Evolutionary conservation across 2,888 invertebrate species (phyloP), one percentile per base, ranked within the genome.

Genomic region (Oscheius myriophilus): DNA sequence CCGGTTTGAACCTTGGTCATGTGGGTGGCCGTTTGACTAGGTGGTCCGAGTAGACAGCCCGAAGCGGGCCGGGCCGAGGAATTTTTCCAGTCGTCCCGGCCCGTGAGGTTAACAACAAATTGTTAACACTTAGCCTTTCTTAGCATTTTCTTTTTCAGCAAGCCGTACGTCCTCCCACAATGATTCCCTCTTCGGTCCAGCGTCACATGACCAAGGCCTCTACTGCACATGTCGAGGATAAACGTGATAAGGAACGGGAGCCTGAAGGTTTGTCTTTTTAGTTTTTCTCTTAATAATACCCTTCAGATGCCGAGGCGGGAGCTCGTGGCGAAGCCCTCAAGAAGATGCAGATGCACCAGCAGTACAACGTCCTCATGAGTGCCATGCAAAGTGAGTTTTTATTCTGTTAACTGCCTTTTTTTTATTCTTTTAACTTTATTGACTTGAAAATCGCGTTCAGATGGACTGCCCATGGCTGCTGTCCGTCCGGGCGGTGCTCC

Each of bases 161-260:
- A 49, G 25, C 61, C 1, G 26, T 26, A 18, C 61, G 61, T 21
- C 63, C 63, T 21, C 51, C 63, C n/a, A 21, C 49, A 6, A 75
- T 80, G 70, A 80, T 81, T 33, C 81, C 81, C 0, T 73, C 81
- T 4, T 78, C 78, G 9, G 81, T 81, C 16, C 81, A 79, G 58
- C 72, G 77, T 1, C 72, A 74, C 43, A 64, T 79, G 71, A 72
- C 70, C 41, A 81, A 78, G 66, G 66, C 64, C 23, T 26, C 66
- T 14, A 67, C 67, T 23, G 61, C 61, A 51, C 68, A 63, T 0
- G 67, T 62, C 4, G 71, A 73, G 3, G 68, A 69, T 55, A 73
- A 67, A 43, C 72, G 67, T 43, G 75, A 75, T 46, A 73, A 73
- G 54, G 61, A 64, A 33, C 26, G 57, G 16, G 69, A 69, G 16